These are phyloP conservation scores for Tenthredo amoena DNA, from an alignment of 2,888 invertebrate species.

Conservation along the genomic window DNA sequence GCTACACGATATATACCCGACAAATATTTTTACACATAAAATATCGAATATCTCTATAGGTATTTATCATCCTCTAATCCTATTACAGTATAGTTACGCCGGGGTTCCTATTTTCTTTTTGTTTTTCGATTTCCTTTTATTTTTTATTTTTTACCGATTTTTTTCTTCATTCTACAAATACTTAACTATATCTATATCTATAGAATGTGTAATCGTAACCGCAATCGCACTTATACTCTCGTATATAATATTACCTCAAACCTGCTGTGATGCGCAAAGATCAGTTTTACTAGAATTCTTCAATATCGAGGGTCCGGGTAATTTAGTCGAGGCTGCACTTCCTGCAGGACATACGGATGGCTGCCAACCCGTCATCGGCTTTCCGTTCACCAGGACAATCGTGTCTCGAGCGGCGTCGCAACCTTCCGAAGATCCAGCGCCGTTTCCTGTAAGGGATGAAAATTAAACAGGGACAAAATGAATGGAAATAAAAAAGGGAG, in stretches of 20 bases:
- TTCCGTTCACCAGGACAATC: slow-evolving; percentile 78
- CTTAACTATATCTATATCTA: not conserved
- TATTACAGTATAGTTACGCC: not conserved
- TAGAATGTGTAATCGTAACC: not conserved
- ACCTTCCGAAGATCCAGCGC: slow-evolving; percentile 71
- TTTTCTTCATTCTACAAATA: not conserved
- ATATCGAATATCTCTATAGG: slow-evolving; percentile 7
- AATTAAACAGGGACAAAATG: not conserved
- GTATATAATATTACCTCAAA: slow-evolving; percentile 65
- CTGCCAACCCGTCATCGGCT: slow-evolving; percentile 74
- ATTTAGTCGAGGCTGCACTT: slow-evolving; percentile 65
- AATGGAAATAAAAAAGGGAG: not conserved
- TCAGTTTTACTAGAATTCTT: slow-evolving; percentile 76
- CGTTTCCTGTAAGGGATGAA: slow-evolving; percentile 8
- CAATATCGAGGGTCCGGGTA: slow-evolving; percentile 75
- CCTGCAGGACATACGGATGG: slow-evolving; percentile 59
- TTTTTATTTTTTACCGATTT: not conserved
- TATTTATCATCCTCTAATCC: not conserved
- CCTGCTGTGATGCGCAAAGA: slow-evolving; percentile 73
- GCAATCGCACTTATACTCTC: not conserved
- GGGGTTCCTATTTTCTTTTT: not conserved
- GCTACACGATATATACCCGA: not conserved
- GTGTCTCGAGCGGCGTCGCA: slow-evolving; percentile 79
- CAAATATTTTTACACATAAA: not conserved
- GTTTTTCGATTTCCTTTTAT: not conserved